Conservation (phyloP, 2,888 invertebrate genomes). For the Xiphydria camelus region DNA sequence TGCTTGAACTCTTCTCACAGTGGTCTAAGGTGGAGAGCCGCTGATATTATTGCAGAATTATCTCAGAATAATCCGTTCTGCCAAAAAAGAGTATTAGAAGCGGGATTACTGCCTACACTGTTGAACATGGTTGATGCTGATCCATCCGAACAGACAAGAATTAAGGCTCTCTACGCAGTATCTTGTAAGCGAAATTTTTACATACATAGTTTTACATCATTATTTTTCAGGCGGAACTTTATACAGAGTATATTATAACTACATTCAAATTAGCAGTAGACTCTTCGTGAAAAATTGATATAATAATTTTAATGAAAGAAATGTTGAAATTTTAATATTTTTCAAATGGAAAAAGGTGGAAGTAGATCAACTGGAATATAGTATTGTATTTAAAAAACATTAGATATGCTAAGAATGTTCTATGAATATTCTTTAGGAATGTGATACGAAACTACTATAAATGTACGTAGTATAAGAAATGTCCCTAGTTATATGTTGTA, state of each 20-base stretch:
- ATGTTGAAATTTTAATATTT: no score
- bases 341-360: no score
- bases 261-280: not conserved
- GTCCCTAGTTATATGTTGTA: no score
- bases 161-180: conserved; percentile 77
- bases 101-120: conserved; percentile 67
- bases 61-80: conserved; percentile 87
- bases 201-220: not conserved
- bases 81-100: conserved; percentile 71
- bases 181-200: conserved; percentile 67
- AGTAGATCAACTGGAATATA: no score
- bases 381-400: no score
- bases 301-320: no score
- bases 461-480: no score
- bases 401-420: no score
- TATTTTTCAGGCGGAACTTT: conserved; percentile 14
- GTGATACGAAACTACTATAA: no score
- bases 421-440: no score
- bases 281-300: no score
- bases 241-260: conserved; percentile 2
- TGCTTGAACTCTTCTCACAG: conserved; percentile 68
- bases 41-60: conserved; percentile 74
- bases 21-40: conserved; percentile 67
- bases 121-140: conserved; percentile 65
- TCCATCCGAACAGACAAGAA: conserved; percentile 61